Evolutionary conservation across 2,888 invertebrate genomes (phyloP).

Genomic region (Holacanthella duospinosa): DNA sequence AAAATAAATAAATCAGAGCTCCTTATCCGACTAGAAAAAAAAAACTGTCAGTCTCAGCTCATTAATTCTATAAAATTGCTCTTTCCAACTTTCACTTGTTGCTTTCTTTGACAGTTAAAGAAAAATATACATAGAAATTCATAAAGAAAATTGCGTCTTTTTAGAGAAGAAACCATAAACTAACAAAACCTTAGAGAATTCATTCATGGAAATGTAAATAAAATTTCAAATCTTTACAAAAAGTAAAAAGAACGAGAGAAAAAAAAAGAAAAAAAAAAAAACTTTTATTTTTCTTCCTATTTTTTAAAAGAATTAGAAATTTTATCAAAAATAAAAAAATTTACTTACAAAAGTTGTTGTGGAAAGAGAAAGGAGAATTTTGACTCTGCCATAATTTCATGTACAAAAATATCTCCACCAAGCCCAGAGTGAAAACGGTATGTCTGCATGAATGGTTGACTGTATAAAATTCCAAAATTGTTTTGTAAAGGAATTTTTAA

Average conservation of each 20-base stretch:
- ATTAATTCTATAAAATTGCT: background rate
- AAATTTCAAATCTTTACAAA: too few relatives aligned
- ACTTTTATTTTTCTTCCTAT: too few relatives aligned
- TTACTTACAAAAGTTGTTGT: constrained; percentile 70
- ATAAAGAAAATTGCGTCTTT: background rate
- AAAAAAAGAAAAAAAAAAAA: too few relatives aligned
- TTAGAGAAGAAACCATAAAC: background rate
- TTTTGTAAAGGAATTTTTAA: constrained; percentile 71
- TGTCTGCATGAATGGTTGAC: constrained; percentile 58
- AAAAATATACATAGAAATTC: background rate
- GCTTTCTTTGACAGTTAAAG: background rate
- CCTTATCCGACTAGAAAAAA: background rate
- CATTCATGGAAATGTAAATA: too few relatives aligned
- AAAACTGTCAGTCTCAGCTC: background rate
- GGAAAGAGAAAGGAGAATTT: constrained; percentile 75
- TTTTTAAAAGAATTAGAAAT: too few relatives aligned
- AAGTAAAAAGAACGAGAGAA: too few relatives aligned
- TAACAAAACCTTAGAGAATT: too few relatives aligned
- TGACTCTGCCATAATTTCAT: constrained; percentile 86
- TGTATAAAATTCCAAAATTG: constrained; percentile 54
- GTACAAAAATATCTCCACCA: constrained; percentile 83
- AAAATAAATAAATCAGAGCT: background rate
- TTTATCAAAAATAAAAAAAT: background rate
- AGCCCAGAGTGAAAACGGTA: constrained; percentile 83
- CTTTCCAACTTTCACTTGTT: background rate